Evolutionary conservation across 1,140 invertebrate species (phyloP).

Genomic region (Cydia pomonella): DNA sequence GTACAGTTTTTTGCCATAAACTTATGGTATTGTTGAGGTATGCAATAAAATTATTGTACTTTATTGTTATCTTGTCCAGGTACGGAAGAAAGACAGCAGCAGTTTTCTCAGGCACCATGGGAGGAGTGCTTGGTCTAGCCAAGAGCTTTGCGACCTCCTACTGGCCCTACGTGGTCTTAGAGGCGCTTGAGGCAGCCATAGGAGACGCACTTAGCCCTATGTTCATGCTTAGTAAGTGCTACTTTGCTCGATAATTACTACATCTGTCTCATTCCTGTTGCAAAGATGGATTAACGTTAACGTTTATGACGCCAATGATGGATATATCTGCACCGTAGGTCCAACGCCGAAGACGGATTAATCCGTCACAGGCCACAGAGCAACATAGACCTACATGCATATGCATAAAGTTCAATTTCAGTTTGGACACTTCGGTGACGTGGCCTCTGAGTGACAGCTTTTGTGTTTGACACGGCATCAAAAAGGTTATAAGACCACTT

Average conservation of each 20-base stretch:
- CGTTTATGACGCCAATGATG: no score
- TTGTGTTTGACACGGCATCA: no score
- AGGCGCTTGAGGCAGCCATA: conserved; percentile 66
- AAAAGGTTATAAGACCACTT: no score
- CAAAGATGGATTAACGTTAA: neutral
- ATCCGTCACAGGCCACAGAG: no score
- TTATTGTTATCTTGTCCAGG: conserved; percentile 42
- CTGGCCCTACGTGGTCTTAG: conserved; percentile 61
- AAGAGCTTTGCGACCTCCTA: conserved; percentile 66
- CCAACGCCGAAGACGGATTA: no score
- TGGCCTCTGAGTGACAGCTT: no score
- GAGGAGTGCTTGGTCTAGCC: conserved; percentile 59
- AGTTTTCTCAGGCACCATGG: conserved; percentile 66
- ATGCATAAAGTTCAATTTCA: no score
- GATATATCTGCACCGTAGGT: no score
- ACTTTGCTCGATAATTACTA: neutral
- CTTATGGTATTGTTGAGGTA: no score
- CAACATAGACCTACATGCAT: no score
- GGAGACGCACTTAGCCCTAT: conserved; percentile 71
- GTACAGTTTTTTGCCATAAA: no score
- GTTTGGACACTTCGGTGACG: no score
- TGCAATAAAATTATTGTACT: neutral
- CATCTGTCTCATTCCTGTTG: neutral
- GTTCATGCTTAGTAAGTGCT: conserved; percentile 69
- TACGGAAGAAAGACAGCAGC: conserved; percentile 72